phyloP scores from a whole-genome alignment of 37 sponge, comb jelly and placozoan genomes.

The Dysidea cf. avara region DNA sequence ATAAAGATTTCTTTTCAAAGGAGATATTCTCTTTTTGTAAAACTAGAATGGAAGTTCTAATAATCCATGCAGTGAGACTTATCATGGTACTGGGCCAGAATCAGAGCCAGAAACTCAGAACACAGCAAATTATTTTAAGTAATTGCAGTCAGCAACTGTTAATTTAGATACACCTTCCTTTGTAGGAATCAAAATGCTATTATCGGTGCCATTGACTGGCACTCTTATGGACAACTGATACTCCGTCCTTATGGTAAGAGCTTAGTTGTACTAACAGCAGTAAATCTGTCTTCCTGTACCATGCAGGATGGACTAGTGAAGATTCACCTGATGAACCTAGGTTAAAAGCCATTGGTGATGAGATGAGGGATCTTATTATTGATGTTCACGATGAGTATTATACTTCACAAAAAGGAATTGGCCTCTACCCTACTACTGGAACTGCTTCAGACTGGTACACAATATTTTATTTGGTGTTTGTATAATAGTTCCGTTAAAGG shows the following conservation, averaged over 20 bases:
- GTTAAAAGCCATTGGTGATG: constrained; percentile 44
- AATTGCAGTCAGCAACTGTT: background rate
- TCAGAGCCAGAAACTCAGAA: no score
- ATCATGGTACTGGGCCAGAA: constrained; percentile 53
- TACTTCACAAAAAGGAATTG: constrained; percentile 30
- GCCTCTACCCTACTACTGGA: constrained; percentile 54
- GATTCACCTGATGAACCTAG: constrained; percentile 53
- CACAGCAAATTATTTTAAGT: constrained; percentile 61
- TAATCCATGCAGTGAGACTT: constrained; percentile 67
- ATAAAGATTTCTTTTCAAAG: no score
- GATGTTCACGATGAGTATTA: constrained; percentile 26
- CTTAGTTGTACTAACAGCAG: background rate
- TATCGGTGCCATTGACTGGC: constrained; percentile 76
- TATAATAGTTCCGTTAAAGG: constrained; percentile 37
- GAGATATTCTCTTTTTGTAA: background rate
- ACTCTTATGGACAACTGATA: no score
- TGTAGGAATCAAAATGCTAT: constrained; percentile 24
- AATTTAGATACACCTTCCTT: background rate
- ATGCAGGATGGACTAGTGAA: no score
- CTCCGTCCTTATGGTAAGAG: constrained; percentile 67
- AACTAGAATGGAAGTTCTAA: constrained; percentile 58
- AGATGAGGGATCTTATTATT: constrained; percentile 3
- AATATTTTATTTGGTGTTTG: no score
- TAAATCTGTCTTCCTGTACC: no score
- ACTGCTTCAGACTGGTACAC: constrained; percentile 72